Evolutionary conservation across 2,113 vertebrate genomes (phyloP).

Genomic region (Leptodactylus fuscus): DNA sequence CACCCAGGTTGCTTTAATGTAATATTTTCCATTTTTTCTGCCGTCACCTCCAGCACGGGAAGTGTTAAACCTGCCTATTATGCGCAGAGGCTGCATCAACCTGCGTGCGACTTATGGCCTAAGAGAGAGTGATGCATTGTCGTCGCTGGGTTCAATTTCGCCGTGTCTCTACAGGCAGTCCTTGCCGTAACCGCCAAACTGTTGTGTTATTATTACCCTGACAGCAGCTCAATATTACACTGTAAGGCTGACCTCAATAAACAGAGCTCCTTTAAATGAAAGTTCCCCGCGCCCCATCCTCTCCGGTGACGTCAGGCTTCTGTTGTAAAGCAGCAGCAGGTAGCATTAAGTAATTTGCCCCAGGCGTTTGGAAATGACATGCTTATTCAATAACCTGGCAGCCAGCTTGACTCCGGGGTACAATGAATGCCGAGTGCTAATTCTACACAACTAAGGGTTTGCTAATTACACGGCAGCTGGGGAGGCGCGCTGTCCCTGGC

Average conservation of each 20-base stretch:
- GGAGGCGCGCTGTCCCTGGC: constrained; percentile 62
- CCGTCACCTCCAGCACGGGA: background rate
- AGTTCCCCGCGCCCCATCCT: constrained; percentile 53
- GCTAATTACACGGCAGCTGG: constrained; percentile 69
- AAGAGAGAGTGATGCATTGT: constrained; percentile 56
- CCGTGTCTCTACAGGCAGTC: constrained; percentile 35
- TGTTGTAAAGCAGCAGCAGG: constrained; percentile 65
- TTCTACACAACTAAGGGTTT: constrained; percentile 68
- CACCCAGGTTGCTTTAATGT: too few species aligned
- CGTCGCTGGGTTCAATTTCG: constrained; percentile 28
- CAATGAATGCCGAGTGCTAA: constrained; percentile 70
- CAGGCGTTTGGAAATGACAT: constrained; percentile 69
- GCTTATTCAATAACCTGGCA: constrained; percentile 73
- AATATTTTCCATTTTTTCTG: background rate
- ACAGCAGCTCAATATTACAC: constrained; percentile 34
- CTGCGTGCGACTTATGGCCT: constrained; percentile 55
- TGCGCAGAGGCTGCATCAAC: background rate
- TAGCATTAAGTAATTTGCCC: constrained; percentile 65
- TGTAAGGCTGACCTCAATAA: constrained; percentile 46
- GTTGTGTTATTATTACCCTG: too few species aligned
- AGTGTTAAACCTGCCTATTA: constrained; percentile 11
- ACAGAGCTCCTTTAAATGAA: constrained; percentile 36
- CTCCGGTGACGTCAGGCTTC: constrained; percentile 54
- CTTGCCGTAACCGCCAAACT: too few species aligned
- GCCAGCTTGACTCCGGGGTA: constrained; percentile 67